These are phyloP conservation scores for Drosophila carrolli DNA, from an alignment of 1,140 invertebrate species.

Conservation along the genomic window DNA sequence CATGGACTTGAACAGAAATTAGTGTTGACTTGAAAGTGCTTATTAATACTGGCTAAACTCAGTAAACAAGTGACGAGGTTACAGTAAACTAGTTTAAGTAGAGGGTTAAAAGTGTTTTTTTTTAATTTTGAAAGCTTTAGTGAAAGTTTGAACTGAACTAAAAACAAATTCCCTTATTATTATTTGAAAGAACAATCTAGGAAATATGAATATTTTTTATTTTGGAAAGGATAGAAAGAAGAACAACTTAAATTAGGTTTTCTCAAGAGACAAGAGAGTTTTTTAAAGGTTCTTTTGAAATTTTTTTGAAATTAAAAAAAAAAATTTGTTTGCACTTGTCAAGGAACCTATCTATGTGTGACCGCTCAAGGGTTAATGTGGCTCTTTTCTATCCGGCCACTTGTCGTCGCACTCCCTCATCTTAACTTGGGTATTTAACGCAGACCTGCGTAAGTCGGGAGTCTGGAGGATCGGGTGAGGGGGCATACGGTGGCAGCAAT, in stretches of 20 bases:
- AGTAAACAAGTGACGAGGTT: conserved; percentile 7
- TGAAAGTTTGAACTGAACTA: not conserved
- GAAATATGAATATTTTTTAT: too few species aligned
- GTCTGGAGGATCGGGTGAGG: conserved; percentile 7
- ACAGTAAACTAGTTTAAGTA: not conserved
- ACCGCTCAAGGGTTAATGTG: conserved; percentile 34
- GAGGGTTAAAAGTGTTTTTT: not conserved
- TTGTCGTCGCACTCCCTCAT: not conserved
- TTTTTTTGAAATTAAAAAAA: too few species aligned
- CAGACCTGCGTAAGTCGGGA: conserved; percentile 61
- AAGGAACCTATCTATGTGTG: not conserved
- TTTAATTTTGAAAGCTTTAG: not conserved
- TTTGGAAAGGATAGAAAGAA: too few species aligned
- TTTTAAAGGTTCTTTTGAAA: too few species aligned
- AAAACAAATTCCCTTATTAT: too few species aligned
- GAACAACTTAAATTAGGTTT: too few species aligned
- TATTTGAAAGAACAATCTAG: too few species aligned
- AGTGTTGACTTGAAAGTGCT: conserved; percentile 12
- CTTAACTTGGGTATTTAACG: conserved; percentile 65
- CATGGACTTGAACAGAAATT: conserved; percentile 1
- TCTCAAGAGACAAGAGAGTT: too few species aligned
- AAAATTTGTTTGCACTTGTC: too few species aligned
- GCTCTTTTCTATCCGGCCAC: conserved; percentile 38
- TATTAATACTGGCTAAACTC: conserved; percentile 10
- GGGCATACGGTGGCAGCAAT: conserved; percentile 75